Percentiles rank a stretch among this genome's conserved stretches.
Evolutionary conservation across 37 sponge, comb jelly and placozoan genomes (phyloP).

Genomic region (Hexactinellida sp.): DNA sequence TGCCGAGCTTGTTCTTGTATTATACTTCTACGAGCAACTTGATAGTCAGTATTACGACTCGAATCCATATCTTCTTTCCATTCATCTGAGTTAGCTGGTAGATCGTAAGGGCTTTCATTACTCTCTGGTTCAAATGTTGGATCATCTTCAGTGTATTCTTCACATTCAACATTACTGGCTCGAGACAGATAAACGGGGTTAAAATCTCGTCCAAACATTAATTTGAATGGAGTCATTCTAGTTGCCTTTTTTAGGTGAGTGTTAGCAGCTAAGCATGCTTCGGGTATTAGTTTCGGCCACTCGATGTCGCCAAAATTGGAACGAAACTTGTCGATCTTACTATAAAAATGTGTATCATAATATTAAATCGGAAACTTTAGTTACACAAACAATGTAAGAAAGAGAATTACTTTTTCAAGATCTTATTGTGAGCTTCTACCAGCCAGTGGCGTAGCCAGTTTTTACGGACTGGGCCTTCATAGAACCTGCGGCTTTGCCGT

Average conservation of each 20-base stretch:
- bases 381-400: no score
- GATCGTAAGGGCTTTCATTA: background rate
- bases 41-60: background rate
- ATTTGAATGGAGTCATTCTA: constrained; percentile 1
- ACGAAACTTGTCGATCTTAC: background rate
- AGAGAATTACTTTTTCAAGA: no score
- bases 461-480: no score
- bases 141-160: background rate
- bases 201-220: constrained; percentile 3
- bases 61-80: constrained; percentile 6
- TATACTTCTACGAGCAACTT: background rate
- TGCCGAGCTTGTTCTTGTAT: background rate
- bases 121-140: background rate
- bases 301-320: background rate
- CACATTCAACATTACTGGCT: background rate
- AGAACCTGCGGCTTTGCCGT: no score
- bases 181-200: background rate
- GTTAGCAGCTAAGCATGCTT: constrained; percentile 17
- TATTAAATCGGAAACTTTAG: background rate
- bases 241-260: background rate
- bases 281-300: background rate
- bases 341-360: background rate
- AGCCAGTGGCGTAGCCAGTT: no score
- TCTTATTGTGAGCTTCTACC: no score
- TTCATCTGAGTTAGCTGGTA: background rate